Percentiles rank a stretch among this genome's conserved stretches.
Conservation (phyloP, 2,113 vertebrate genomes). For the Sclerurus mexicanus region DNA sequence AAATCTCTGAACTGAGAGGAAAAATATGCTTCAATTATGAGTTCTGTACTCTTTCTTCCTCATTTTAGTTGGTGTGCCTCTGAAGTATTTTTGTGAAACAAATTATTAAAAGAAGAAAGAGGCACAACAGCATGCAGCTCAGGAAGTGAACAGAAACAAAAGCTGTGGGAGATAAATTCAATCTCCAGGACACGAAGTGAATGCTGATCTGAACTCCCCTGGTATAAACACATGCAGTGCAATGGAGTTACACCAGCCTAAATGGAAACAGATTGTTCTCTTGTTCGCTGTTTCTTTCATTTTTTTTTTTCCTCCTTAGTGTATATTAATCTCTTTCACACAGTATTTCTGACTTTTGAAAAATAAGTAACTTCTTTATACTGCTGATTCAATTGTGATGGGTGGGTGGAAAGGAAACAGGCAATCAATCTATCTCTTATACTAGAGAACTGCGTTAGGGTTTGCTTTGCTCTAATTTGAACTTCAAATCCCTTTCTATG, state of each 20-base stretch:
- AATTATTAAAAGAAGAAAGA: slow-evolving; percentile 31
- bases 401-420: neutral
- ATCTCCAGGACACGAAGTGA: neutral
- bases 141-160: slow-evolving; percentile 13
- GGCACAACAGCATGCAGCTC: neutral
- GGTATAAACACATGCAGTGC: neutral
- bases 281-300: neutral
- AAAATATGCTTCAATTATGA: slow-evolving; percentile 12
- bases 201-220: neutral
- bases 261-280: neutral
- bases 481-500: neutral
- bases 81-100: neutral
- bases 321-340: neutral
- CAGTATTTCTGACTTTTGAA: neutral
- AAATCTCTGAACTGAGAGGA: neutral
- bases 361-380: slow-evolving; percentile 10
- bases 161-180: slow-evolving; percentile 33
- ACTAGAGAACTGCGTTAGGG: neutral
- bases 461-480: neutral
- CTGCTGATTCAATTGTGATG: neutral
- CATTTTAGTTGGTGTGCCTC: neutral
- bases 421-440: neutral
- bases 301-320: neutral
- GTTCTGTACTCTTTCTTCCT: neutral
- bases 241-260: neutral